Evolutionary conservation across 2,113 vertebrate species (phyloP).

Genomic region (Nothoprocta perdicaria): DNA sequence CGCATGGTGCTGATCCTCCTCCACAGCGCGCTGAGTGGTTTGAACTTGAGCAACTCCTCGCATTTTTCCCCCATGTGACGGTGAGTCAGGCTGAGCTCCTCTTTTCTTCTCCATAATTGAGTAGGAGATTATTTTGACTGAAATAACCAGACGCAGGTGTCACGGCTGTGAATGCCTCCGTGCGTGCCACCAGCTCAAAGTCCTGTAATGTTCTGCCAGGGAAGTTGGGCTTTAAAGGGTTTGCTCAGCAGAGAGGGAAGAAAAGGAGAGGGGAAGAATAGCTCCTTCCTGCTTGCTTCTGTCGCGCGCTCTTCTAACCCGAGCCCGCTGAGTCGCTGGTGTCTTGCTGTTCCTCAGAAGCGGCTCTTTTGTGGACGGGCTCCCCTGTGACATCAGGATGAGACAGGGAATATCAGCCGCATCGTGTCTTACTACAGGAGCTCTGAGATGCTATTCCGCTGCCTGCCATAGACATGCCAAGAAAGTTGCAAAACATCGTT

Average conservation of each 20-base stretch:
- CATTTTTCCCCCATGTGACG: slow-evolving; percentile 73
- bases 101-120: slow-evolving; percentile 77
- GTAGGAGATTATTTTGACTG: slow-evolving; percentile 77
- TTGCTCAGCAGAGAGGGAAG: slow-evolving; percentile 50
- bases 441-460: background rate
- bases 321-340: slow-evolving; percentile 16
- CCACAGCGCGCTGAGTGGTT: slow-evolving; percentile 64
- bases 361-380: slow-evolving; percentile 43
- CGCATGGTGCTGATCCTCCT: slow-evolving; percentile 63
- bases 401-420: background rate
- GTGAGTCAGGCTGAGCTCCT: slow-evolving; percentile 72
- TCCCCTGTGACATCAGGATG: background rate
- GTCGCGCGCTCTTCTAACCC: slow-evolving; percentile 36
- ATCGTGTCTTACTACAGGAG: background rate
- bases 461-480: fast-evolving
- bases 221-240: slow-evolving; percentile 40
- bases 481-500: background rate
- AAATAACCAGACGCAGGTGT: slow-evolving; percentile 72
- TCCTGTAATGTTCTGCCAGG: slow-evolving; percentile 54
- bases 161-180: slow-evolving; percentile 56
- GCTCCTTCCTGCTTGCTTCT: slow-evolving; percentile 53
- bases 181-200: slow-evolving; percentile 36
- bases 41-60: slow-evolving; percentile 70
- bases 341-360: slow-evolving; percentile 53
- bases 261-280: slow-evolving; percentile 56